Evolutionary conservation across 2,888 invertebrate species (phyloP).

Genomic region (Sinhomidia bicolor): DNA sequence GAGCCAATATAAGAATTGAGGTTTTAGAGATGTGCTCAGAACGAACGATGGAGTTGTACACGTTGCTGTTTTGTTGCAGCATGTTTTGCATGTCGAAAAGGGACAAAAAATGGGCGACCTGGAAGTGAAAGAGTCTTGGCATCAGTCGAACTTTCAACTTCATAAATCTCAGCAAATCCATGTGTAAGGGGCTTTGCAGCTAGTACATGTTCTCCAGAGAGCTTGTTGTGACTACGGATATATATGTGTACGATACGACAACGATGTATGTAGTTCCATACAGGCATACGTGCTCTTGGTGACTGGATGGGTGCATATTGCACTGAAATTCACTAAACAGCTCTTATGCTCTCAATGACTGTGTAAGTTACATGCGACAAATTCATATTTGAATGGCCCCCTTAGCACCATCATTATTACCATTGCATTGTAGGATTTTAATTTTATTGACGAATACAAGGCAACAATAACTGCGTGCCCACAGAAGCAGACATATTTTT

Average conservation of each 20-base stretch:
- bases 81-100: background rate
- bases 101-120: background rate
- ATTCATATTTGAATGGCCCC: background rate
- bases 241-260: too few relatives aligned
- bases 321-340: background rate
- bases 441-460: background rate
- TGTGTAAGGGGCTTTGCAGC: background rate
- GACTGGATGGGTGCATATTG: background rate
- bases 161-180: background rate
- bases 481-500: background rate
- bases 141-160: background rate
- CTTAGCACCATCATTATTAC: background rate
- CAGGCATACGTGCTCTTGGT: too few relatives aligned
- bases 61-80: background rate
- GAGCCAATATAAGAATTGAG: background rate
- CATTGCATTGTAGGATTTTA: background rate
- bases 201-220: background rate
- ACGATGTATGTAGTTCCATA: too few relatives aligned
- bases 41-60: background rate
- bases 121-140: background rate
- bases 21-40: too few relatives aligned
- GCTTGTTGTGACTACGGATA: too few relatives aligned
- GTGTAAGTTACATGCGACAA: background rate
- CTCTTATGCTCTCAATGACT: background rate
- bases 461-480: background rate